These are phyloP conservation scores for Hapalemur alaotrensis DNA, from an alignment of 2,797 vertebrate species.

Conservation along the genomic window DNA sequence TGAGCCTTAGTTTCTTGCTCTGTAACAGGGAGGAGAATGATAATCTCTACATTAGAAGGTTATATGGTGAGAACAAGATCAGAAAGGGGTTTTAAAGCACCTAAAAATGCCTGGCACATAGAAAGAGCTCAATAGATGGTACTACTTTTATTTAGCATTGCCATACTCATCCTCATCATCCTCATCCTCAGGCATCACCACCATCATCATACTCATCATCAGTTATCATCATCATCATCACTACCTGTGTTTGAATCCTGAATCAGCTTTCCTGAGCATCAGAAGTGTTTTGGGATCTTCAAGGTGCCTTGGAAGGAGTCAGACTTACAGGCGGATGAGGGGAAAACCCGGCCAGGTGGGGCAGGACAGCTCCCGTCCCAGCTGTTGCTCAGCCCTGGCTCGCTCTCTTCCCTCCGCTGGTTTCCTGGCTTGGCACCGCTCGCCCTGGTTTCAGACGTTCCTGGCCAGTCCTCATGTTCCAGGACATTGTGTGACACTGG, in stretches of 20 bases:
- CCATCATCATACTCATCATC: neutral
- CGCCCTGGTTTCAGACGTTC: neutral
- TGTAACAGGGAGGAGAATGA: neutral
- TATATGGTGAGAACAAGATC: neutral
- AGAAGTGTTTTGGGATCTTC: neutral
- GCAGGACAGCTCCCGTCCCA: neutral
- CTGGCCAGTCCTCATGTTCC: neutral
- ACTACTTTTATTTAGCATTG: neutral
- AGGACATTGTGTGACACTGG: neutral
- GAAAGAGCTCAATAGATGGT: neutral
- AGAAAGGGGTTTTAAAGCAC: neutral
- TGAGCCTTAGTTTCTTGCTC: conserved; percentile 5
- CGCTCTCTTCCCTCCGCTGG: neutral
- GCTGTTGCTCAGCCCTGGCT: neutral
- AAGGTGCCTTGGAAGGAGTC: neutral
- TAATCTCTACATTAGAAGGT: neutral
- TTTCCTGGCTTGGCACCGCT: neutral
- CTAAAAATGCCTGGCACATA: neutral
- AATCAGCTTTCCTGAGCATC: neutral
- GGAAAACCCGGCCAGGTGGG: neutral
- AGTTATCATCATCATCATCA: no score
- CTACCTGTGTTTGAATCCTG: neutral
- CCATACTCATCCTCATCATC: neutral
- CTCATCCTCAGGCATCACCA: neutral
- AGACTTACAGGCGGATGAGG: neutral